Conservation (phyloP, 2,888 invertebrate species). For the Cataglyphis livida region DNA sequence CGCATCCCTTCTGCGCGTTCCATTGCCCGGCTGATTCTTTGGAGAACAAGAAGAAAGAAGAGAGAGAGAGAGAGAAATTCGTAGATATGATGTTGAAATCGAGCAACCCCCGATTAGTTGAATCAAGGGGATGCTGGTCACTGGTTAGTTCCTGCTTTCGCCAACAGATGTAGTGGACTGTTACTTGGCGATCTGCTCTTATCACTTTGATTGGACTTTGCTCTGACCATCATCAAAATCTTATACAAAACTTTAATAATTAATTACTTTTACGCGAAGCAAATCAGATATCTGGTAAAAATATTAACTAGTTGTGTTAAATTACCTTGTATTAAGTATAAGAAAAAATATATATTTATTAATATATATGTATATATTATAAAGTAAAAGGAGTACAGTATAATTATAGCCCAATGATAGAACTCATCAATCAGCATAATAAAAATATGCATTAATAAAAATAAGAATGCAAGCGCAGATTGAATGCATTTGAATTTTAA, state of each 20-base stretch:
- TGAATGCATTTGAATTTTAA: constrained; percentile 11
- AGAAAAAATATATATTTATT: background rate
- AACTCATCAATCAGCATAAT: background rate
- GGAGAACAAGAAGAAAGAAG: constrained; percentile 67
- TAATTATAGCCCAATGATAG: too few relatives aligned
- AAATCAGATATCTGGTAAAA: background rate
- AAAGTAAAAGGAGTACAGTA: background rate
- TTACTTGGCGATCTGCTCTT: constrained; percentile 56
- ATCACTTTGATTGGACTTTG: constrained; percentile 41
- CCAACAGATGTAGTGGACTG: constrained; percentile 78
- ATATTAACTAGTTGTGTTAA: background rate
- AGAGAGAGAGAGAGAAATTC: constrained; percentile 53
- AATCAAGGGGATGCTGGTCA: constrained; percentile 71
- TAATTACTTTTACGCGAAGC: background rate
- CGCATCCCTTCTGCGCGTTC: constrained; percentile 41
- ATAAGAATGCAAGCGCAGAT: background rate
- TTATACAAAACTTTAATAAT: background rate
- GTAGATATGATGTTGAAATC: constrained; percentile 63
- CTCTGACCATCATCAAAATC: background rate
- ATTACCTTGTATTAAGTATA: background rate
- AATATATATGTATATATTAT: background rate
- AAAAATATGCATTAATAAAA: background rate
- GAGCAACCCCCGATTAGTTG: constrained; percentile 68
- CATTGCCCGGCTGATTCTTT: constrained; percentile 71
- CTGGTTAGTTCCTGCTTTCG: constrained; percentile 70